Evolutionary conservation across 2,113 vertebrate species (phyloP).

Genomic region (Motacilla tschutschensis): DNA sequence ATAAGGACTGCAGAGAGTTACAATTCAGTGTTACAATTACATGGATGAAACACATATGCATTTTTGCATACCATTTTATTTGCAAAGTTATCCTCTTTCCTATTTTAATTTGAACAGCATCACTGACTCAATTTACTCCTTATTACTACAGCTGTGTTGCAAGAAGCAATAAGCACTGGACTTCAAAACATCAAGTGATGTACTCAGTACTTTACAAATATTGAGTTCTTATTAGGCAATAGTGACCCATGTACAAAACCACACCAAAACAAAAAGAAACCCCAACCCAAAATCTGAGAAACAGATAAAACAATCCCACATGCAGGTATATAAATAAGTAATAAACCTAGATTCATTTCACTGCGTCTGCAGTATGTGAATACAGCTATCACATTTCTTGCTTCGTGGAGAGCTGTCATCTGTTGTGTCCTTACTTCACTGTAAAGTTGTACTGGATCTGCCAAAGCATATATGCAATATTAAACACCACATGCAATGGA

Average conservation of each 20-base stretch:
- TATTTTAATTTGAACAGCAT: not conserved
- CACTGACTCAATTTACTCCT: not conserved
- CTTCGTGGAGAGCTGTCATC: not conserved
- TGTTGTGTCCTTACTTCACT: constrained; percentile 7
- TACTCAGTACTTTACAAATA: not conserved
- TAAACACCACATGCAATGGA: constrained; percentile 13
- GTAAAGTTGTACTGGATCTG: constrained; percentile 19
- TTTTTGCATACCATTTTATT: not conserved
- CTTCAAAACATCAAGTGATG: not conserved
- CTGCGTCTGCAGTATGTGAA: not conserved
- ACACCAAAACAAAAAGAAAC: not conserved
- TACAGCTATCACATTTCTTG: not conserved
- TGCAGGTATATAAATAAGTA: not conserved
- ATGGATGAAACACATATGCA: not conserved
- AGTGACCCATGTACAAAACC: not conserved
- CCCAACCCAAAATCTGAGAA: not conserved
- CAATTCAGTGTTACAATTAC: not conserved
- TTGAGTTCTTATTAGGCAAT: not conserved
- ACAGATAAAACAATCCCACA: not conserved
- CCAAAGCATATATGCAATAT: constrained; percentile 24
- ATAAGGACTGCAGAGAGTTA: not conserved
- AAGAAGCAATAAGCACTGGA: not conserved
- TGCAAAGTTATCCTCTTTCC: not conserved
- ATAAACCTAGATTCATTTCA: constrained; percentile 1
- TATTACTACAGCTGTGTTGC: not conserved